Conservation (phyloP, 2,113 vertebrate species). For the Mus spicilegus region DNA sequence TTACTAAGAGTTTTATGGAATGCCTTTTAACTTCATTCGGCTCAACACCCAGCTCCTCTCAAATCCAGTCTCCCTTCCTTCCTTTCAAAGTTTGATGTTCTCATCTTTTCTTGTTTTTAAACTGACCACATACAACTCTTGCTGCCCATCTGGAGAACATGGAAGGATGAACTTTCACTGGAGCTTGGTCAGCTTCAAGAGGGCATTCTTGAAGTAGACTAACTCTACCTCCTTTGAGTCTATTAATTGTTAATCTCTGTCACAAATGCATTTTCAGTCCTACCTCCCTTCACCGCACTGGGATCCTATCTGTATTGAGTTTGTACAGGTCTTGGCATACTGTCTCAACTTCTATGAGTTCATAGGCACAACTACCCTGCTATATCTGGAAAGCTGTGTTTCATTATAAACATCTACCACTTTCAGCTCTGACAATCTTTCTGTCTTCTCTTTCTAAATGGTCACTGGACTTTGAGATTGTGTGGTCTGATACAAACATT, state of each 20-base stretch:
- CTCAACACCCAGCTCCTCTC: too few relatives aligned
- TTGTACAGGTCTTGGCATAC: not conserved
- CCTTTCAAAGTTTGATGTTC: not conserved
- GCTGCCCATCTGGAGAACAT: fast-evolving
- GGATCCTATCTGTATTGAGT: not conserved
- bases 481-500: not conserved
- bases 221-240: not conserved
- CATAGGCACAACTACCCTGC: not conserved
- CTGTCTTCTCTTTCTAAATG: not conserved
- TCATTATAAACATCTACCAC: not conserved
- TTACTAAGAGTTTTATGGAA: not conserved
- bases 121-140: not conserved
- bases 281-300: not conserved
- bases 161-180: not conserved
- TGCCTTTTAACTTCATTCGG: not conserved
- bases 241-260: not conserved
- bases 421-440: not conserved
- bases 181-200: too few relatives aligned
- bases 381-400: not conserved
- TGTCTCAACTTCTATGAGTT: not conserved
- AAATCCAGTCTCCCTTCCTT: not conserved
- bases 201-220: not conserved
- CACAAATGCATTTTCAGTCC: not conserved
- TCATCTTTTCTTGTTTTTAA: not conserved
- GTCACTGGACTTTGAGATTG: not conserved